Conservation (phyloP, 1,140 invertebrate genomes). For the Manduca sexta region DNA sequence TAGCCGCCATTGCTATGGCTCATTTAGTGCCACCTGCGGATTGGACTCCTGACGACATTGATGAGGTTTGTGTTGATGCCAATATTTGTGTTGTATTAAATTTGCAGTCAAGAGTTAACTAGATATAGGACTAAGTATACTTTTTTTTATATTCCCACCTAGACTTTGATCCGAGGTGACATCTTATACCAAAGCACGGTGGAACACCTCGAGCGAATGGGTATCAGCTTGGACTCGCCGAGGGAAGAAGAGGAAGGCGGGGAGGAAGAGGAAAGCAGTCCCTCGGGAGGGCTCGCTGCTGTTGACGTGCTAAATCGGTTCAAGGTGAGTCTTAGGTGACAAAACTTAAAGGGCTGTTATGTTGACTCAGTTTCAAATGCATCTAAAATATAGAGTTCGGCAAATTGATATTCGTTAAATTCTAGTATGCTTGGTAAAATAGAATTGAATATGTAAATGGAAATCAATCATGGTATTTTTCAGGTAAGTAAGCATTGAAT, state of each 20-base stretch:
- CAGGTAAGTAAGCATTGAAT: too few relatives aligned
- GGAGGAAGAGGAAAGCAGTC: constrained; percentile 43
- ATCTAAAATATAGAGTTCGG: too few relatives aligned
- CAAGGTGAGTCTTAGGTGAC: constrained; percentile 26
- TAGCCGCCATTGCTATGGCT: constrained; percentile 62
- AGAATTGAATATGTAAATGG: too few relatives aligned
- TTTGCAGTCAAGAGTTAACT: background rate
- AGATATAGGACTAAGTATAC: background rate
- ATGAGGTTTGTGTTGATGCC: constrained; percentile 43
- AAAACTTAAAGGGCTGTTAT: too few relatives aligned
- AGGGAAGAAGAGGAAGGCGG: constrained; percentile 39
- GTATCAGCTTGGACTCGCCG: constrained; percentile 50
- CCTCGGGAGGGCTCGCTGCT: constrained; percentile 45
- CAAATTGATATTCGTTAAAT: too few relatives aligned
- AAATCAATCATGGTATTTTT: too few relatives aligned
- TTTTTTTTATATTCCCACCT: background rate
- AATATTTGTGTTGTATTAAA: background rate
- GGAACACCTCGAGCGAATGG: constrained; percentile 56
- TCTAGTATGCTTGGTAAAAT: too few relatives aligned
- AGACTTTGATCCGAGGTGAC: constrained; percentile 64
- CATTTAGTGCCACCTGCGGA: constrained; percentile 44
- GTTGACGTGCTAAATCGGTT: constrained; percentile 56
- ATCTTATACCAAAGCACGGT: constrained; percentile 65
- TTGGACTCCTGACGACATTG: constrained; percentile 65
- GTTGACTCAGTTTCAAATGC: too few relatives aligned